A percentile compares a stretch with the other conserved stretches of the same genome.
Evolutionary conservation across 2,888 invertebrate species (phyloP).

Genomic region (Myopa testacea): DNA sequence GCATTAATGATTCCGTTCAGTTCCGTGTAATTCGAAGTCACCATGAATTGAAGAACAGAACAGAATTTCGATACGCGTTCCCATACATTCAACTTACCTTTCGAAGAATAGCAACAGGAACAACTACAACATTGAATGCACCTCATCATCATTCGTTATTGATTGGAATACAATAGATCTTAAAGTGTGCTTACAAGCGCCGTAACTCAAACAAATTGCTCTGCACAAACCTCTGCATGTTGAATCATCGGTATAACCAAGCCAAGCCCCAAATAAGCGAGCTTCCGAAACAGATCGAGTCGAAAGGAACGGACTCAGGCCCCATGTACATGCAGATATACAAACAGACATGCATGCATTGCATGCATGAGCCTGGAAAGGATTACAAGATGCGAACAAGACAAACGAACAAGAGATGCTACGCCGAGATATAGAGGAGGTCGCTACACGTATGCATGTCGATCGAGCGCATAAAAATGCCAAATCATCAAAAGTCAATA

Average conservation of each 20-base stretch:
- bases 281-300: background rate
- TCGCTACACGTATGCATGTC: background rate
- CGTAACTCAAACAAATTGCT: constrained; percentile 69
- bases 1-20: too few species aligned
- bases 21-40: too few species aligned
- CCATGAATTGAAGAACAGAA: too few species aligned
- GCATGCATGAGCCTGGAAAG: constrained; percentile 44
- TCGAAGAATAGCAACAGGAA: background rate
- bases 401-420: constrained; percentile 47
- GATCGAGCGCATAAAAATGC: constrained; percentile 22
- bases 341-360: constrained; percentile 26
- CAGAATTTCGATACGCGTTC: too few species aligned
- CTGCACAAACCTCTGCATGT: constrained; percentile 59
- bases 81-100: too few species aligned
- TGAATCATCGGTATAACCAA: background rate
- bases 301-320: background rate
- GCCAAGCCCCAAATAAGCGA: background rate
- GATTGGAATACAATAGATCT: constrained; percentile 68
- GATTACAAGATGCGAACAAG: constrained; percentile 59
- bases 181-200: constrained; percentile 70
- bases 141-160: constrained; percentile 50
- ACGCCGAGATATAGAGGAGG: constrained; percentile 30
- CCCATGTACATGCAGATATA: background rate
- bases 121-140: constrained; percentile 29
- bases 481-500: constrained; percentile 31